Percentiles rank a stretch among this genome's conserved stretches.
Evolutionary conservation across 2,797 vertebrate species (phyloP).

Genomic region (Tapera naevia): DNA sequence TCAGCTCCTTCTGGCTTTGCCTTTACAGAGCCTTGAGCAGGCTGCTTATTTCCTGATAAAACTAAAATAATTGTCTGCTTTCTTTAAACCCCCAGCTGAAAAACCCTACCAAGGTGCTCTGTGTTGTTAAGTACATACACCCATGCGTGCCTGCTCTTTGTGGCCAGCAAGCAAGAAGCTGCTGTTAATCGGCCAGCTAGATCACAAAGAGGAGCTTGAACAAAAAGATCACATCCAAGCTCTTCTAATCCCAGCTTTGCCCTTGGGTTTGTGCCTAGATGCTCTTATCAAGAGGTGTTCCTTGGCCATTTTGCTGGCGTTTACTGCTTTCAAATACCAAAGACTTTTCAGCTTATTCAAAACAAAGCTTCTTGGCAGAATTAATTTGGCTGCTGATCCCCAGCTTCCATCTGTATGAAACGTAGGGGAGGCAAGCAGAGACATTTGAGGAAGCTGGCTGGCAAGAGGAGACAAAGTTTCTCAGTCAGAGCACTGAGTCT

Average conservation of each 20-base stretch:
- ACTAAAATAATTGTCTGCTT: neutral
- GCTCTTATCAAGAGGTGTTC: neutral
- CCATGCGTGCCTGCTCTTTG: neutral
- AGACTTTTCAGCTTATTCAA: neutral
- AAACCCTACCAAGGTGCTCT: neutral
- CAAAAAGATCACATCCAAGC: neutral
- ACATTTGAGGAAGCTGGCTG: neutral
- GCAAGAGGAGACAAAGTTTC: neutral
- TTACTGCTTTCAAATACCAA: constrained; percentile 11
- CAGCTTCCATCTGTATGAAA: neutral
- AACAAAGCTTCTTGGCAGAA: neutral
- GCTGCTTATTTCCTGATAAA: neutral
- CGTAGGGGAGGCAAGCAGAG: neutral
- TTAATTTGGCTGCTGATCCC: neutral
- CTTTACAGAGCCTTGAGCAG: neutral
- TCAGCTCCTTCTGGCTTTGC: neutral
- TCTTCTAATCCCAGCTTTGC: neutral
- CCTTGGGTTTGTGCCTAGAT: neutral
- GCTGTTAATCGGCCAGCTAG: neutral
- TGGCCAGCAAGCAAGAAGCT: neutral
- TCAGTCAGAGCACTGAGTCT: neutral
- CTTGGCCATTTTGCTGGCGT: accelerated
- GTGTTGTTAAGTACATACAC: neutral
- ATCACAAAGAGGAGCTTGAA: neutral
- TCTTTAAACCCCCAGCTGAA: neutral